Base-by-base conservation (phyloP, 1,140 invertebrate genomes). In the Calephelis virginiensis region DNA sequence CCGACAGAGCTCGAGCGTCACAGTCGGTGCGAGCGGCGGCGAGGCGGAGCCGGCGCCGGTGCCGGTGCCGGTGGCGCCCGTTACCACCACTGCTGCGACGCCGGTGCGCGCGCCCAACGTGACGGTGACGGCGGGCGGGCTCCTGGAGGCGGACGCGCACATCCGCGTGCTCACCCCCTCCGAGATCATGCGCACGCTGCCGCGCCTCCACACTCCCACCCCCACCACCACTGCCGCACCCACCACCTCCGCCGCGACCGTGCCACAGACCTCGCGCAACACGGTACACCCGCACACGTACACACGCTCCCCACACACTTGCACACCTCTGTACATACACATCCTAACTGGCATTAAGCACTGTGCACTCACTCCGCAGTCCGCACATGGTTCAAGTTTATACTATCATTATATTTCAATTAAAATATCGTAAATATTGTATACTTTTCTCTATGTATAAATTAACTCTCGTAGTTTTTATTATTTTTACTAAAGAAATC, bases 111-210 rank as follows among this genome's bases (percentile, higher is more conserved):
- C 93, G 69, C 93, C 93, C 72, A 93, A 93, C 84, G 93, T 93
- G 60, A 93, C 93, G 70, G 93, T 93, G 69, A 93, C 92, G 85
- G 92, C 92, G 71, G 89, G 85, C 83, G 88, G 90, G 78, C 84
- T 85, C 84, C 82, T 85, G 81, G 85, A 86, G 85, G 90, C 91
- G 83, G 95, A 96, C 92, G 94, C 95, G 89, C 95, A 96, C 91
- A 96, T 96, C 92, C 94, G 95, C 90, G 95, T 96, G 90, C 93
- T 96, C 86, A 96, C 96, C 80, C 95, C 95, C 74, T 96, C 95
- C 76, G 95, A 96, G 94, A 96, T 96, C 86, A 96, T 96, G 95
- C 94, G 95, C 92, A 96, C 95, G 85, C 94, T 96, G 89, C 95
- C 96, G 85, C 95, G 95, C 88, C 93, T 96, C 88, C 40, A 43